Percentiles rank a stretch among this genome's conserved stretches.
These are phyloP conservation scores for Rhea americana DNA, from an alignment of 2,113 vertebrate genomes.

Conservation along the genomic window DNA sequence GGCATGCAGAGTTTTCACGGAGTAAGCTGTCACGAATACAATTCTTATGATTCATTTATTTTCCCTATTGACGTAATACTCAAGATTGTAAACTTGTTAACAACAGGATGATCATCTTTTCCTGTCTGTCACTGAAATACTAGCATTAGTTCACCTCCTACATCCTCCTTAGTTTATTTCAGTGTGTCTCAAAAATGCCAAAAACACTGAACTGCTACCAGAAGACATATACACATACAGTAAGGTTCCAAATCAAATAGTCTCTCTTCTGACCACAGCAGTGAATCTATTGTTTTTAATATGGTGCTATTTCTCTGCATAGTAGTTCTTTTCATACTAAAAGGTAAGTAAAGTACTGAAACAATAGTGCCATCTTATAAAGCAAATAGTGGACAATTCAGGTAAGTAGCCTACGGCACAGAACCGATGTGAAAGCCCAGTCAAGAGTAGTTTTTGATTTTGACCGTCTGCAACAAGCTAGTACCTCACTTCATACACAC, in stretches of 20 bases:
- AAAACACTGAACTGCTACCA: background rate
- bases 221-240: background rate
- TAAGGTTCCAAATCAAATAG: background rate
- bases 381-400: background rate
- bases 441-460: background rate
- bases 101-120: background rate
- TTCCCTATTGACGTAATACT: background rate
- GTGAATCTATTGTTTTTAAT: background rate
- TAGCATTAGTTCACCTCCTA: background rate
- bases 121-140: background rate
- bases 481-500: background rate
- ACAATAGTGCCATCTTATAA: background rate
- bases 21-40: background rate
- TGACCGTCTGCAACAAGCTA: background rate
- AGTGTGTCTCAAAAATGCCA: background rate
- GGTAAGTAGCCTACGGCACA: background rate
- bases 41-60: background rate
- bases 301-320: accelerated
- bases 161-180: background rate
- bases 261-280: background rate
- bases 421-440: background rate
- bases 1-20: background rate
- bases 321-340: background rate
- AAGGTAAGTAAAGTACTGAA: background rate
- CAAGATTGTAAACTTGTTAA: background rate